A percentile compares a stretch with the other conserved stretches of the same genome.
Conservation (phyloP, 2,888 invertebrate genomes). For the Eilema caniola region DNA sequence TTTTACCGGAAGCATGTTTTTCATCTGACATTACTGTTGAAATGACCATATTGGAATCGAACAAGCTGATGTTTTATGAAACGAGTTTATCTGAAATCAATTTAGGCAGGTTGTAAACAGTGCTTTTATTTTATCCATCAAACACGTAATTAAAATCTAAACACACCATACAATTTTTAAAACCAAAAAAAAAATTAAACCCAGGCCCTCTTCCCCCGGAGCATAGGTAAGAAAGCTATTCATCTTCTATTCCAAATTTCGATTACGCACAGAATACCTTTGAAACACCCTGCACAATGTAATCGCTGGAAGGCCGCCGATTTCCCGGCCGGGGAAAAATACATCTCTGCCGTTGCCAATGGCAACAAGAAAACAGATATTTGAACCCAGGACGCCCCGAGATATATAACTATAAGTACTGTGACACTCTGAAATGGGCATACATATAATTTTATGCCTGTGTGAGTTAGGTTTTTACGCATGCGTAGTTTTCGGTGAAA, state of each 20-base stretch:
- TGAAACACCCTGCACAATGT: conserved; percentile 60
- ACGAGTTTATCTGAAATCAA: background rate
- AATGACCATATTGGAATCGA: too few species aligned
- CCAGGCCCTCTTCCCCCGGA: background rate
- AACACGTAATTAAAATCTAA: background rate
- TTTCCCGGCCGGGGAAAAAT: conserved; percentile 68
- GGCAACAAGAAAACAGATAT: conserved; percentile 80
- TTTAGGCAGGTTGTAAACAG: background rate
- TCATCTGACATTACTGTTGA: too few species aligned
- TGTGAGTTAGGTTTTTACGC: conserved; percentile 82
- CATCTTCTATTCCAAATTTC: conserved; percentile 52
- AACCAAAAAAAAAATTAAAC: conserved; percentile 14
- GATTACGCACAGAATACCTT: conserved; percentile 54
- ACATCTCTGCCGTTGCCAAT: conserved; percentile 76
- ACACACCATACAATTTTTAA: conserved; percentile 3
- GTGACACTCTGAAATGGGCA: conserved; percentile 71
- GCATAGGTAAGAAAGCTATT: conserved; percentile 36
- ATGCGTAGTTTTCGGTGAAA: conserved; percentile 83
- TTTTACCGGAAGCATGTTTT: too few species aligned
- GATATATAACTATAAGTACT: conserved; percentile 59
- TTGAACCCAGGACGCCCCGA: conserved; percentile 70
- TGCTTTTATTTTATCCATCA: background rate
- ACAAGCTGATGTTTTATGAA: background rate
- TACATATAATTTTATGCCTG: conserved; percentile 69
- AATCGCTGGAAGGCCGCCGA: conserved; percentile 49